These are phyloP conservation scores for Cydia fagiglandana DNA, from an alignment of 1,140 invertebrate genomes.

Conservation along the genomic window DNA sequence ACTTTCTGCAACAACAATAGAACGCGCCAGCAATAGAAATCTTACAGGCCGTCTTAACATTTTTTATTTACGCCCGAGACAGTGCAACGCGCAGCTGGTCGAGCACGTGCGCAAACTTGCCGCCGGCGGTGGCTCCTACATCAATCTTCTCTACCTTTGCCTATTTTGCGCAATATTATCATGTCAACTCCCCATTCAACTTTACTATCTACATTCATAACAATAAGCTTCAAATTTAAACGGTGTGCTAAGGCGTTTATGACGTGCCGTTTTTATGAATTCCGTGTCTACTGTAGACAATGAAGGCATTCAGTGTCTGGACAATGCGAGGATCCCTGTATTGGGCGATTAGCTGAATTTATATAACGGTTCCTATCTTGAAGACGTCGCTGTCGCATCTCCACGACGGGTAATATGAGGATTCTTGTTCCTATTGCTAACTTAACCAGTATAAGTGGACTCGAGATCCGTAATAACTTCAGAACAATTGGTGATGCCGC, in stretches of 20 bases:
- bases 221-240: background rate
- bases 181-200: background rate
- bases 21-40: conserved; percentile 18
- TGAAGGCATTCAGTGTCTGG: conserved; percentile 72
- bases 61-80: conserved; percentile 45
- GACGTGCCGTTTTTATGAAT: conserved; percentile 38
- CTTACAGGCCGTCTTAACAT: conserved; percentile 33
- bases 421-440: background rate
- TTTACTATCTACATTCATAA: background rate
- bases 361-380: conserved; percentile 64
- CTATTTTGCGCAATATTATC: conserved; percentile 55
- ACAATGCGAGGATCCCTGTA: conserved; percentile 60
- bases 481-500: background rate
- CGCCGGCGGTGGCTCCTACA: conserved; percentile 66
- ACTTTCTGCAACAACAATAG: conserved; percentile 29
- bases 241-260: conserved; percentile 26
- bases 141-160: conserved; percentile 69
- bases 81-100: conserved; percentile 59
- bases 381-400: conserved; percentile 44
- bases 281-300: conserved; percentile 58
- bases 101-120: conserved; percentile 72
- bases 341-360: conserved; percentile 68
- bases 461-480: background rate
- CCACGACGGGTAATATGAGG: background rate
- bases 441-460: background rate